A percentile compares a stretch with the other conserved stretches of the same genome.
Evolutionary conservation across 2,113 vertebrate species (phyloP).

Genomic region (Malurus melanocephalus): DNA sequence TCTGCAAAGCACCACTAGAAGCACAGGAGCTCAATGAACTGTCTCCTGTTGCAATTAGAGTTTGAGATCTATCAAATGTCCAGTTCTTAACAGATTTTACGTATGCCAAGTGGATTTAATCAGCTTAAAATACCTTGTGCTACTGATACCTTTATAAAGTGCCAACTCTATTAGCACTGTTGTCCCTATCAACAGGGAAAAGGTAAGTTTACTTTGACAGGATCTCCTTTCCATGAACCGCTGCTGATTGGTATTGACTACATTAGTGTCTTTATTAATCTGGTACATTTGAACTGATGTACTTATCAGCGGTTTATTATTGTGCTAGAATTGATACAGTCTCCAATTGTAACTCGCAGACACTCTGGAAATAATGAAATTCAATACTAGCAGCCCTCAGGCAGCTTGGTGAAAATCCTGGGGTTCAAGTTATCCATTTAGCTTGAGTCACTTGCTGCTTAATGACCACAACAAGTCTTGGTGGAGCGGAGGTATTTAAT

Average conservation of each 20-base stretch:
- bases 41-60: constrained; percentile 8
- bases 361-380: constrained; percentile 34
- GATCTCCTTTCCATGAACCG: not conserved
- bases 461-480: constrained; percentile 22
- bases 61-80: constrained; percentile 41
- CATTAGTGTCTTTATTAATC: constrained; percentile 44
- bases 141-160: constrained; percentile 25
- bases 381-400: constrained; percentile 12
- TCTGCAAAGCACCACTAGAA: not conserved
- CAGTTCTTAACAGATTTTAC: constrained; percentile 39
- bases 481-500: not conserved
- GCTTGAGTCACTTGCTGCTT: constrained; percentile 33
- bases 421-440: constrained; percentile 32
- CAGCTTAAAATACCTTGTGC: constrained; percentile 41
- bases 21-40: not conserved
- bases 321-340: not conserved
- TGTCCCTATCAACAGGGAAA: constrained; percentile 8
- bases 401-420: constrained; percentile 17
- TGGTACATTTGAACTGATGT: constrained; percentile 16
- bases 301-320: constrained; percentile 6
- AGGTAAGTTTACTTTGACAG: constrained; percentile 47
- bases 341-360: not conserved
- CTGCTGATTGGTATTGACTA: constrained; percentile 35
- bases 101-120: constrained; percentile 39
- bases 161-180: constrained; percentile 38